Evolutionary conservation across 2,113 vertebrate species (phyloP).

Genomic region (Oxyruncus cristatus): DNA sequence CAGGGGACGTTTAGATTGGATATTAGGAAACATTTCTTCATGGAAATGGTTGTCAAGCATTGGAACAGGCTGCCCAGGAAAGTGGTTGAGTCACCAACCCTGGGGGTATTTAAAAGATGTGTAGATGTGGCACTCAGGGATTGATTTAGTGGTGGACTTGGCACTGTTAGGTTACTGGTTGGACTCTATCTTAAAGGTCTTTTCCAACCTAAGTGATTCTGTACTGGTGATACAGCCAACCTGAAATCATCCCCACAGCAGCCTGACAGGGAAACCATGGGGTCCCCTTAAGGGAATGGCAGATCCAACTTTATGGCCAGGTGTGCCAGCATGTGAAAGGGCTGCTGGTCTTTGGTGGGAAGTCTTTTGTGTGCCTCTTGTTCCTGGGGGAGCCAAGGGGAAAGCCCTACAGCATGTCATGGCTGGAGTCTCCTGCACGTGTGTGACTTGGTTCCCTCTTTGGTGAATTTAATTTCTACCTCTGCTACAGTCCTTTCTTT

Average conservation of each 20-base stretch:
- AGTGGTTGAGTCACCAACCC: neutral
- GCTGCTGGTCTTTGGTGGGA: neutral
- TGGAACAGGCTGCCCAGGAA: neutral
- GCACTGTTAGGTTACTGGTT: neutral
- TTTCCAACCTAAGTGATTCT: neutral
- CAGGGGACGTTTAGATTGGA: neutral
- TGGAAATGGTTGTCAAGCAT: neutral
- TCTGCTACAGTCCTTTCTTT: neutral
- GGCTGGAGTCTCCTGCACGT: neutral
- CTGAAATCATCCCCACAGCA: neutral
- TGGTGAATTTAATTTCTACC: neutral
- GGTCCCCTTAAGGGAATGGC: neutral
- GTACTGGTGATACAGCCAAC: neutral
- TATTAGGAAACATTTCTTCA: neutral
- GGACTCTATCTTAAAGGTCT: neutral
- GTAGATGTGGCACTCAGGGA: neutral
- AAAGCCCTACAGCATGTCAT: neutral
- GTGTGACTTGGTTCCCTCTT: neutral
- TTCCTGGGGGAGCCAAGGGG: neutral
- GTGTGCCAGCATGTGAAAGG: neutral
- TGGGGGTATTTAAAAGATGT: neutral
- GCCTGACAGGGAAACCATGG: neutral
- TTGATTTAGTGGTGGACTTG: neutral
- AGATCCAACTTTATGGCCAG: neutral
- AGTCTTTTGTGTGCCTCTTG: neutral